Base-by-base conservation (phyloP, 2,797 vertebrate species). In the Poecilia picta region DNA sequence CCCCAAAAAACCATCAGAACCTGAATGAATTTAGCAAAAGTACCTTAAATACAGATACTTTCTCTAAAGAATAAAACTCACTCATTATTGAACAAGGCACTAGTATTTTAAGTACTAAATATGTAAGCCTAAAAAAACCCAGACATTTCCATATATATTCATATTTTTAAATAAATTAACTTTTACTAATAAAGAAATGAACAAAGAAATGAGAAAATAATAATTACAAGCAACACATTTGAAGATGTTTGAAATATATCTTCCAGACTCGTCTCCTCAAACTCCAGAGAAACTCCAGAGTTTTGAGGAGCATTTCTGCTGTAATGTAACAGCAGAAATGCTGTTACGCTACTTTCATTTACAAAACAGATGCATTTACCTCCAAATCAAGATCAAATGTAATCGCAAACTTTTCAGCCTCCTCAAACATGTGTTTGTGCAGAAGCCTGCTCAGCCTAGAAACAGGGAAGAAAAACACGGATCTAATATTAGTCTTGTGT, bases 351-450 rank as follows among this genome's bases (percentile, higher is more conserved):
- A 20, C 31, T 73, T 72, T 59, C 15, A 20, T 46, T 75, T 18
- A 41, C 16, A 53, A 18, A 51, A 74, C 43, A 75, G 8, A 49
- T 4, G 57, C 4, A 51, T 83, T 81, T 89, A 97, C 98, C 96
- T 99, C 98, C 77, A 99, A 95, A 88, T 99, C 98, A 25, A 99
- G 93, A 36, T 97, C 97, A 92, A 99, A 99, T 2, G 97, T 93
- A 87, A 97, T 84, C 18, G 98, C 98, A 95, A 99, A 99, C 85
- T 93, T 97, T 92, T 99, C 98, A 0, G 98, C 98, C 87, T 99
- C 98, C 57, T 96, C 95, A 96, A 99, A 99, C 90, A 96, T 97
- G 89, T 96, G 98, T 87, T 98, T 99, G 90, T 99, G 96, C 83
- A 99, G 96, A 86, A 99, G 95, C 59, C 97, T 96, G 88, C 98